Conservation (phyloP, 2,797 vertebrate genomes). For the Pangasius djambal region DNA sequence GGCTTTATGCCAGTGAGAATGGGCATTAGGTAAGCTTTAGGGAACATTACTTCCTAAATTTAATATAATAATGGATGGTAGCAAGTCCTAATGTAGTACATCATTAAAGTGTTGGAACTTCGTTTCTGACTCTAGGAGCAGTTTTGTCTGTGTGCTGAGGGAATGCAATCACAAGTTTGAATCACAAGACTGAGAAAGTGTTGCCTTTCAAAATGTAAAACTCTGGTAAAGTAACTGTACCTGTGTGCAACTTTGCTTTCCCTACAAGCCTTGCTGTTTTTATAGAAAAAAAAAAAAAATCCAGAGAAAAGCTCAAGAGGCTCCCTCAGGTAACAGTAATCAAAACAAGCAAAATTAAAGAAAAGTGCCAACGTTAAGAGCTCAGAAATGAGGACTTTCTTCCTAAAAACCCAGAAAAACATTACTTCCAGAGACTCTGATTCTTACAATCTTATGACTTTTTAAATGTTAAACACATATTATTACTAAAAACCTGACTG, state of each 20-base stretch:
- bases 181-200: not conserved
- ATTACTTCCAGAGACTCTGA: not conserved
- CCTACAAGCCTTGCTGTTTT: not conserved
- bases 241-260: not conserved
- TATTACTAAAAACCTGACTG: not conserved
- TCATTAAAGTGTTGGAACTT: slow-evolving; percentile 12
- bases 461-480: not conserved
- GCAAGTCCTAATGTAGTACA: slow-evolving; percentile 28
- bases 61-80: slow-evolving; percentile 37
- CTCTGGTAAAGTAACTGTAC: not conserved
- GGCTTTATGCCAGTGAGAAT: slow-evolving; percentile 38
- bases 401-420: not conserved
- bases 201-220: not conserved
- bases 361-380: not conserved
- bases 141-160: slow-evolving; percentile 38
- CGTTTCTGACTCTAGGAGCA: slow-evolving; percentile 35
- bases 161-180: slow-evolving; percentile 42
- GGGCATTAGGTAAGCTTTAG: slow-evolving; percentile 29
- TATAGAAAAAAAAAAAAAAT: not conserved
- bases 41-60: slow-evolving; percentile 25
- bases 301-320: not conserved
- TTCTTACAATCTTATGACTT: not conserved
- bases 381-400: not conserved
- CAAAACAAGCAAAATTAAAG: not conserved
- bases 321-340: not conserved